Conservation (phyloP, 2,888 invertebrate species). For the Polydrusus pterygomalis region DNA sequence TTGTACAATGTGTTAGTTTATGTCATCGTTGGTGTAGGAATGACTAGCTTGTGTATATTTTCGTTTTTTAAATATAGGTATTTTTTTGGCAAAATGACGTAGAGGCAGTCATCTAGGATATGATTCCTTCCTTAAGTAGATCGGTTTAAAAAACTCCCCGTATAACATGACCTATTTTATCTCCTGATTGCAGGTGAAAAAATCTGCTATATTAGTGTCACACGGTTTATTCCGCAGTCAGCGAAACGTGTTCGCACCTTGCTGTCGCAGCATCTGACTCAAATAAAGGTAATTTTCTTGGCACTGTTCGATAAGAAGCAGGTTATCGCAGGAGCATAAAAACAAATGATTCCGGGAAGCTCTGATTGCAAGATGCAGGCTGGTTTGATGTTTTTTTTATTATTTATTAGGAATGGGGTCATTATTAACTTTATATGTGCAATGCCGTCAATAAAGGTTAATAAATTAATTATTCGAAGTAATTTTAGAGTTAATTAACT, state of each 20-base stretch:
- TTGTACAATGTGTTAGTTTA: too few relatives aligned
- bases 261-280: constrained; percentile 50
- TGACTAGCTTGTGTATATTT: too few relatives aligned
- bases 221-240: constrained; percentile 23
- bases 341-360: constrained; percentile 22
- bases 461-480: too few relatives aligned
- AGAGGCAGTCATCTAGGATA: too few relatives aligned
- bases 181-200: constrained; percentile 39
- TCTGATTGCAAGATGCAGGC: constrained; percentile 5
- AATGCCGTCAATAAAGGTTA: background rate
- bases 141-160: too few relatives aligned
- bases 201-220: constrained; percentile 32
- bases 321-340: constrained; percentile 34
- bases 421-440: background rate
- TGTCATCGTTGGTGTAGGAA: too few relatives aligned
- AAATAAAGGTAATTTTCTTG: constrained; percentile 40
- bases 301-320: constrained; percentile 32
- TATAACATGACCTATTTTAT: background rate
- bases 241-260: constrained; percentile 50
- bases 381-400: background rate
- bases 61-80: too few relatives aligned
- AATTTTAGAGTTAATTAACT: background rate
- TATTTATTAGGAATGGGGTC: background rate
- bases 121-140: too few relatives aligned
- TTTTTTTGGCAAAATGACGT: too few relatives aligned